Percentiles rank a stretch among this genome's conserved stretches.
Evolutionary conservation across 1,140 invertebrate genomes (phyloP).

Genomic region (Conus betulinus): DNA sequence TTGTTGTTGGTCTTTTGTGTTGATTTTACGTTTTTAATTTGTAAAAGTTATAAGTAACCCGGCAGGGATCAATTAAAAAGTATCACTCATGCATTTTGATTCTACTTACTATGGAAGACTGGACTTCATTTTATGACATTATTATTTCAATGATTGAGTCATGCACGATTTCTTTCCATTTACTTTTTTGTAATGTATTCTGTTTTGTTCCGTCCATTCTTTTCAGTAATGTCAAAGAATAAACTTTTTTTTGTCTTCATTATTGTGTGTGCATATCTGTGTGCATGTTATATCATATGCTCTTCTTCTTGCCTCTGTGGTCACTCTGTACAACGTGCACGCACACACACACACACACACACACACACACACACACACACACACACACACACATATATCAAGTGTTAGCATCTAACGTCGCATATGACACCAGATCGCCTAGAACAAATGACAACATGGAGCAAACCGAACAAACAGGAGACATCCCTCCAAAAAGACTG

Average conservation of each 20-base stretch:
- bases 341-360: no score
- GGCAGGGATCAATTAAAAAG: not conserved
- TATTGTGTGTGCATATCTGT: no score
- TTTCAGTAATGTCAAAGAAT: not conserved
- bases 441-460: no score
- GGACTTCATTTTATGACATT: not conserved
- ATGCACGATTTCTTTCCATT: not conserved
- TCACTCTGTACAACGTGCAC: no score
- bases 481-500: no score
- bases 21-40: not conserved
- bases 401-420: no score
- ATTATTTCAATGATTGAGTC: not conserved
- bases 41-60: not conserved
- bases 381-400: no score
- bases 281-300: no score
- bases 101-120: not conserved
- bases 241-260: not conserved
- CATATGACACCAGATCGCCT: no score
- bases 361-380: no score
- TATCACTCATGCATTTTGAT: not conserved
- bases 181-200: not conserved
- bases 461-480: no score
- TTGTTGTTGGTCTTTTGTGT: not conserved
- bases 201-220: not conserved
- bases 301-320: no score